Conservation (phyloP, 2,888 invertebrate species). For the Glyphotaelius pellucidus region DNA sequence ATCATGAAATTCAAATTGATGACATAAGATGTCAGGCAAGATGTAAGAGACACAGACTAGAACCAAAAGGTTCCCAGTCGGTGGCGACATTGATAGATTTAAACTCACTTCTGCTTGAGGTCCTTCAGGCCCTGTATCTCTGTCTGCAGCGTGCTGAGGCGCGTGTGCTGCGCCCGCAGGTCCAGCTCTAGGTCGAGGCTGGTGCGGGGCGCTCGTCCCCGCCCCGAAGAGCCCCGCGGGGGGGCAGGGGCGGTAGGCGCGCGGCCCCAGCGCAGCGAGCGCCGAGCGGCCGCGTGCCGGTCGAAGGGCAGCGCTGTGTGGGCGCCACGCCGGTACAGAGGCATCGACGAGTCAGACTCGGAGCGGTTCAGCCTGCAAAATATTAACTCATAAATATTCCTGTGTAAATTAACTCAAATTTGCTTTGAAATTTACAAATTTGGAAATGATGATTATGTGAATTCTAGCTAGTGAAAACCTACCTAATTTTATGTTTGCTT, state of each 20-base stretch:
- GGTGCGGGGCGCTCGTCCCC: conserved; percentile 83
- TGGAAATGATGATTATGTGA: too few species aligned
- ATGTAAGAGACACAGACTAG: too few species aligned
- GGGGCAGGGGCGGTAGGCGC: conserved; percentile 72
- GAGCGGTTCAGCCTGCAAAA: conserved; percentile 89
- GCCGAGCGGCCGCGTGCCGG: conserved; percentile 91
- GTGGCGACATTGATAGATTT: neutral
- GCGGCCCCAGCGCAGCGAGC: conserved; percentile 89
- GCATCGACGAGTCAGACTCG: conserved; percentile 98
- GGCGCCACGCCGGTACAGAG: conserved; percentile 83
- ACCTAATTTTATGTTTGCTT: too few species aligned
- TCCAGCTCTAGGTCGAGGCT: conserved; percentile 95
- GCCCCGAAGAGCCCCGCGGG: conserved; percentile 60
- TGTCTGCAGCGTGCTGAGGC: conserved; percentile 88
- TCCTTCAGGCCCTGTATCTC: conserved; percentile 90
- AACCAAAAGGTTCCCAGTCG: too few species aligned
- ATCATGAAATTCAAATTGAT: too few species aligned
- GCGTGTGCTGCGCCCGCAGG: conserved; percentile 92
- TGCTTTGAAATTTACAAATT: too few species aligned
- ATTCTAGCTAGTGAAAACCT: too few species aligned
- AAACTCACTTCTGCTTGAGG: conserved; percentile 82
- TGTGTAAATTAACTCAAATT: too few species aligned
- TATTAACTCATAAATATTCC: neutral
- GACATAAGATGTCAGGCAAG: too few species aligned
- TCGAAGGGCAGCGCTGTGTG: conserved; percentile 86